These are phyloP conservation scores for Heliconius ismenius DNA, from an alignment of 2,888 invertebrate species.

Conservation along the genomic window DNA sequence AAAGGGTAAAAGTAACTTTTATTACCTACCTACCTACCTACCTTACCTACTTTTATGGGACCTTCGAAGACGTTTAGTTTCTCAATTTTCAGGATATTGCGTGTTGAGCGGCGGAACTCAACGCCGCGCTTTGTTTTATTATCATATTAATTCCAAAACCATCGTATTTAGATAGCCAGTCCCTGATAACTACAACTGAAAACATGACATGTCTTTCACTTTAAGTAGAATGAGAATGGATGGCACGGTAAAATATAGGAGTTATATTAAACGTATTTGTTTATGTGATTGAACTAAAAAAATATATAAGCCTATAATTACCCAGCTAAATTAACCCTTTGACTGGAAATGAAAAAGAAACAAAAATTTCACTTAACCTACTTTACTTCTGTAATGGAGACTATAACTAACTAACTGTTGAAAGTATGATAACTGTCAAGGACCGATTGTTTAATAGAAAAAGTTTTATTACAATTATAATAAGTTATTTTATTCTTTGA, in stretches of 20 bases:
- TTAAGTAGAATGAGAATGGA: too few relatives aligned
- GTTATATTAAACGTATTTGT: background rate
- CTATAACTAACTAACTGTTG: constrained; percentile 8
- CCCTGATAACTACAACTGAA: too few relatives aligned
- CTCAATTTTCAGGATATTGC: too few relatives aligned
- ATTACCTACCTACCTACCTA: too few relatives aligned
- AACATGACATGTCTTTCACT: background rate
- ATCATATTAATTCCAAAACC: too few relatives aligned
- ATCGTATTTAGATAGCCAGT: too few relatives aligned
- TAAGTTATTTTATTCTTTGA: background rate
- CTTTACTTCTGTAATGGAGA: constrained; percentile 5
- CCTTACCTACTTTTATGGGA: too few relatives aligned
- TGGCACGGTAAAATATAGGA: too few relatives aligned
- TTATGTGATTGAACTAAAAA: background rate
- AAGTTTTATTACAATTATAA: background rate
- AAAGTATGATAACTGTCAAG: constrained; percentile 17
- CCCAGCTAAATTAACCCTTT: constrained; percentile 12
- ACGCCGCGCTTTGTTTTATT: too few relatives aligned
- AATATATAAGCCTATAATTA: background rate
- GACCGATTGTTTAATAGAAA: constrained; percentile 2
- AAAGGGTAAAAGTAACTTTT: background rate
- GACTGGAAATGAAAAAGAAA: constrained; percentile 12
- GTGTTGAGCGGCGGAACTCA: too few relatives aligned
- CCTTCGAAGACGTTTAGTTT: too few relatives aligned
- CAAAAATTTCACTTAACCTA: constrained; percentile 16